Evolutionary conservation across 2,797 vertebrate genomes (phyloP).

Genomic region (Taeniopygia guttata): DNA sequence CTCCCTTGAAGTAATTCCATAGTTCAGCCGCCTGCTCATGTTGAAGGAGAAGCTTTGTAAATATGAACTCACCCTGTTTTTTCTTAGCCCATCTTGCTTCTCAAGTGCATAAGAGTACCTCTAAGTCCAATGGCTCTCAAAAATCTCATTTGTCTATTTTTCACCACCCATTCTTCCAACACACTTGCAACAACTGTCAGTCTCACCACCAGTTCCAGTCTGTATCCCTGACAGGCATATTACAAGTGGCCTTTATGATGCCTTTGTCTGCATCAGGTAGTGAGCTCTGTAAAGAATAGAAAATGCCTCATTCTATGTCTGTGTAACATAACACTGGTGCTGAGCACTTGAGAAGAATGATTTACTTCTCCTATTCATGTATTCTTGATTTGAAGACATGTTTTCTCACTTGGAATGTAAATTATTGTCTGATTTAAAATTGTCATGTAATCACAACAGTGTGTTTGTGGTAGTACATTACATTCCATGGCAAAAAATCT

Average conservation of each 20-base stretch:
- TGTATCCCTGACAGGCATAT: background rate
- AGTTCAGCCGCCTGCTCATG: fast-evolving
- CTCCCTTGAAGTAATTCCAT: background rate
- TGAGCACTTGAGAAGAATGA: background rate
- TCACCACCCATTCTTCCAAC: background rate
- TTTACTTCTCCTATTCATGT: conserved; percentile 20
- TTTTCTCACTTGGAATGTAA: conserved; percentile 39
- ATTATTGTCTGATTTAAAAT: conserved; percentile 22
- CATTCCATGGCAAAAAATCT: conserved; percentile 59
- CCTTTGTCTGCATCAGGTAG: background rate
- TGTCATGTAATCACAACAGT: conserved; percentile 40
- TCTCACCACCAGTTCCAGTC: background rate
- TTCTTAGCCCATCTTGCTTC: background rate
- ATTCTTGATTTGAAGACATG: background rate
- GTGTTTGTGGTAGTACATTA: conserved; percentile 26
- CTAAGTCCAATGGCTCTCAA: background rate
- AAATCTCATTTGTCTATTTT: background rate
- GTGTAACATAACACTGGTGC: background rate
- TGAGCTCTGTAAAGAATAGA: background rate
- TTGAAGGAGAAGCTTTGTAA: background rate
- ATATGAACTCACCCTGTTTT: background rate
- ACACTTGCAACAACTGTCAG: background rate
- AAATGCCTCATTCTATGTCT: background rate
- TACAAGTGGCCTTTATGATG: background rate
- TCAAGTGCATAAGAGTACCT: background rate